A percentile compares a stretch with the other conserved stretches of the same genome.
phyloP scores from a whole-genome alignment of 2,888 invertebrate species.

The Pachycephus smyrnensis region DNA sequence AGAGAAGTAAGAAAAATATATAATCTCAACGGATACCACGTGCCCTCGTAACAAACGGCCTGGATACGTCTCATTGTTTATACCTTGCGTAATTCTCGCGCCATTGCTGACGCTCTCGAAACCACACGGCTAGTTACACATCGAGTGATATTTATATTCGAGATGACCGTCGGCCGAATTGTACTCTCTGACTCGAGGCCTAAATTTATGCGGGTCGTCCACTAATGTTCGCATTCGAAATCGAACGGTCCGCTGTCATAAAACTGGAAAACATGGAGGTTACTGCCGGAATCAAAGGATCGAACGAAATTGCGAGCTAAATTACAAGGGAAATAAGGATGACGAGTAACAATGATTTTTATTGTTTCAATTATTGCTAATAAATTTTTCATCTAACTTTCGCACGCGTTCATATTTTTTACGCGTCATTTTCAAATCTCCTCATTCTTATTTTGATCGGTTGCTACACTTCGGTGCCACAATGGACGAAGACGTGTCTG shows the following conservation, averaged over 20 bases:
- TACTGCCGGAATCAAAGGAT: background rate
- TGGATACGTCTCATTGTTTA: background rate
- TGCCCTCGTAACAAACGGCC: background rate
- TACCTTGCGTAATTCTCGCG: background rate
- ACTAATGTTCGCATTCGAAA: background rate
- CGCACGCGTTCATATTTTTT: background rate
- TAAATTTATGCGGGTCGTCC: background rate
- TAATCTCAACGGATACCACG: background rate
- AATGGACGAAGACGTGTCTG: background rate
- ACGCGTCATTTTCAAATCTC: background rate
- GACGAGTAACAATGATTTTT: too few relatives aligned
- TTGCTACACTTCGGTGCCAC: background rate
- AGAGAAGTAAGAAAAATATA: background rate
- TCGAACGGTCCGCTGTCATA: background rate
- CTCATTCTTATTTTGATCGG: background rate
- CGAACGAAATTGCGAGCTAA: background rate
- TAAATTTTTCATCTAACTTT: background rate
- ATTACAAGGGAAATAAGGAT: background rate
- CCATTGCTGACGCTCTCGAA: background rate
- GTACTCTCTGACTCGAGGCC: background rate
- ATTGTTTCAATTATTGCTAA: too few relatives aligned
- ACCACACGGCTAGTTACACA: background rate
- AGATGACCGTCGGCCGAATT: background rate
- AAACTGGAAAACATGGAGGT: background rate
- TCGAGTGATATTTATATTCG: background rate